Percentiles rank a stretch among this genome's conserved stretches.
Conservation (phyloP, 2,113 vertebrate species). For the Euleptes europaea region DNA sequence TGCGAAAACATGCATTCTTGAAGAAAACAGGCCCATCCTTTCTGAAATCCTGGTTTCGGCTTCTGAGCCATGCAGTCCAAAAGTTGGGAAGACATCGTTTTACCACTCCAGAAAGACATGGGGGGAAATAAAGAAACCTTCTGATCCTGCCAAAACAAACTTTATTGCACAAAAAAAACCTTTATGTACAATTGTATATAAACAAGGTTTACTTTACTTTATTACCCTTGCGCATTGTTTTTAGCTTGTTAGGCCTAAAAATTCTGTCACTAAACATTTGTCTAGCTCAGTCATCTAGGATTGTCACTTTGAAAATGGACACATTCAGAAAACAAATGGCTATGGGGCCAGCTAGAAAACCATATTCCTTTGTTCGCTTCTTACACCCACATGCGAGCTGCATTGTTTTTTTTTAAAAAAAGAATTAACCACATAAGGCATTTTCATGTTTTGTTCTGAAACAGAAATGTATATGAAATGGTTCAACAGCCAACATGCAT, state of each 20-base stretch:
- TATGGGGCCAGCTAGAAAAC: conserved; percentile 61
- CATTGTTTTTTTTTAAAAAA: conserved; percentile 22
- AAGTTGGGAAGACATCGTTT: not conserved
- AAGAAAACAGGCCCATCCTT: not conserved
- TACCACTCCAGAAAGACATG: not conserved
- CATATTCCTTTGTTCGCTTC: conserved; percentile 49
- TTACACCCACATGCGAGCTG: conserved; percentile 57
- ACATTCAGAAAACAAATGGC: conserved; percentile 69
- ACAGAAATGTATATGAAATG: conserved; percentile 22
- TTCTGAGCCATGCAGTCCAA: not conserved
- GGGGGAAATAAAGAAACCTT: conserved; percentile 35
- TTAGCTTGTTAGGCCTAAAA: conserved; percentile 67
- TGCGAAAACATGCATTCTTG: not conserved
- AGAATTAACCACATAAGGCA: conserved; percentile 66
- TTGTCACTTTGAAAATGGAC: conserved; percentile 77
- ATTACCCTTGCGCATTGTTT: conserved; percentile 75
- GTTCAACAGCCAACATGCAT: conserved; percentile 56
- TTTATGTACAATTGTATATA: conserved; percentile 77
- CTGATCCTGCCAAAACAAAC: conserved; percentile 80
- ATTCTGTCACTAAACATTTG: conserved; percentile 64
- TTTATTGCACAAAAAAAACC: conserved; percentile 80
- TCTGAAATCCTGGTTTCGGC: not conserved
- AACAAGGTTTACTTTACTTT: conserved; percentile 70
- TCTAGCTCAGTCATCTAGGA: conserved; percentile 66
- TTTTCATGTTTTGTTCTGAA: conserved; percentile 39